Evolutionary conservation across 2,113 vertebrate species (phyloP), one percentile per base, ranked within the genome.

Genomic region (Trichomycterus rosablanca): DNA sequence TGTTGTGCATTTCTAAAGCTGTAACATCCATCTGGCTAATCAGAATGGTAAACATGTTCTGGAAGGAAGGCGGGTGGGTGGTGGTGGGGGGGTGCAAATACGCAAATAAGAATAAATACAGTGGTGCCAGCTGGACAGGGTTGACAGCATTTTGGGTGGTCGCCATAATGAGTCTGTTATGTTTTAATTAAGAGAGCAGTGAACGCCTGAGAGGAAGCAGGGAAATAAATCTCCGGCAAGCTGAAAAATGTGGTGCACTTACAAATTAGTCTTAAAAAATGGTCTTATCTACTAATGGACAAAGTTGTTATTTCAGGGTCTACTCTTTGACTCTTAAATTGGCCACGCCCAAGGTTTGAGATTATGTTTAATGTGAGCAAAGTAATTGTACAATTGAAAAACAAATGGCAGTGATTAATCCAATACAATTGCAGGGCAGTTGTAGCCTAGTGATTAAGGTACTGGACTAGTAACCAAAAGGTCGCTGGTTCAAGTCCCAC

Each of bases 1-100:
- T n/a, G n/a, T 14, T 5, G 15, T 2, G 3, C 15, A 3, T 18
- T 35, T 9, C 18, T 43, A 53, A 49, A 23, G 12, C 28, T 61
- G 24, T n/a, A n/a, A n/a, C n/a, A 32, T 7, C 44, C 1, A 28
- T 52, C 51, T n/a, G 32, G 32, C 12, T 63, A 24, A 67, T 63
- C 68, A 56, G 35, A 53, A 50, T 45, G 54, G 34, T 39, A 66
- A 61, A 66, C 63, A 34, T 40, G 32, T 52, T 24, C 44, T 20
- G n/a, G n/a, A n/a, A n/a, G n/a, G n/a, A n/a, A n/a, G n/a, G n/a
- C n/a, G n/a, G n/a, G n/a, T n/a, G n/a, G n/a, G n/a, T n/a, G n/a
- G n/a, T n/a, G n/a, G n/a, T n/a, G n/a, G n/a, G n/a, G n/a, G n/a
- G n/a, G n/a, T n/a, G n/a, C n/a, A n/a, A n/a, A n/a, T n/a, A n/a